Percentiles rank a stretch among this genome's conserved stretches.
Conservation (phyloP, 2,888 invertebrate genomes). For the Boloria euphrosyne region DNA sequence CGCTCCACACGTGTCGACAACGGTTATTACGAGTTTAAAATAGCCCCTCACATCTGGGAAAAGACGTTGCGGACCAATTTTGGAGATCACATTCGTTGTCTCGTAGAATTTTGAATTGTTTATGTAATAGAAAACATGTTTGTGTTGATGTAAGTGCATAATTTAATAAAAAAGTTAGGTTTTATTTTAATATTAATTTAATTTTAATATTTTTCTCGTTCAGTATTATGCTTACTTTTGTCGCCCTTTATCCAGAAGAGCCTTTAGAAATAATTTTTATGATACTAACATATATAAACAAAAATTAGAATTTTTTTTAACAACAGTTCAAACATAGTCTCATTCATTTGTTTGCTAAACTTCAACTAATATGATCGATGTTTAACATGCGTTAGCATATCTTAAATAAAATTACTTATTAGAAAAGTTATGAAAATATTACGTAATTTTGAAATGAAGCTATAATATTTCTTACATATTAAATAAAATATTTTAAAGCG, state of each 20-base stretch:
- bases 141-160: conserved; percentile 20
- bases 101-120: conserved; percentile 40
- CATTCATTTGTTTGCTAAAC: no score
- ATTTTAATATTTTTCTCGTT: not conserved
- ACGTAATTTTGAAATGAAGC: no score
- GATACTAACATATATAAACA: no score
- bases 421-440: no score
- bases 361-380: no score
- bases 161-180: not conserved
- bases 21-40: conserved; percentile 82
- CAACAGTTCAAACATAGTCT: no score
- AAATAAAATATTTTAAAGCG: conserved; percentile 26
- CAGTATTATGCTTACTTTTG: not conserved
- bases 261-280: no score
- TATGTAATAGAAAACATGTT: conserved; percentile 5
- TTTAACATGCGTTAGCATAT: no score
- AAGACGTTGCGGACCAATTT: conserved; percentile 64
- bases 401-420: no score
- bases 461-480: no score
- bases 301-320: no score
- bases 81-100: conserved; percentile 56
- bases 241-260: no score
- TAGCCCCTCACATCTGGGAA: conserved; percentile 69
- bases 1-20: conserved; percentile 78
- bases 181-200: not conserved